Base-by-base conservation (phyloP, 2,113 vertebrate species). In the Sapajus apella region DNA sequence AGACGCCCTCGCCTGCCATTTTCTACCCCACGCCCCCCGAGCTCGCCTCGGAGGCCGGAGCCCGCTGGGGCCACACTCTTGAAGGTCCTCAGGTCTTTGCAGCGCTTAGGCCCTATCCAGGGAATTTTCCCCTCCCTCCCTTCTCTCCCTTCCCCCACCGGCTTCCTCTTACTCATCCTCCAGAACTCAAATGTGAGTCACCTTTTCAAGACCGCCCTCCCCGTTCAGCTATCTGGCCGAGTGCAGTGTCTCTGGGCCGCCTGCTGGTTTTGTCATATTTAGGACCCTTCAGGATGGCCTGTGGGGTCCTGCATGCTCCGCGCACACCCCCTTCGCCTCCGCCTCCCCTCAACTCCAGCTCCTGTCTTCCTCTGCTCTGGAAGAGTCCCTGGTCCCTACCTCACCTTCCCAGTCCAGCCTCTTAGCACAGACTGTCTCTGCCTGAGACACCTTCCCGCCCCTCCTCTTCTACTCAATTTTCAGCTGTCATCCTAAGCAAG, bases 161-260 rank as follows among this genome's bases (percentile, higher is more conserved):
- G 70, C 92, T 91, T 88, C 75, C 64, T 91, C 92, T 95, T 84
- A 75, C 90, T 90, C 90, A 79, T 68, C 89, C 90, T 90, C 68
- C 75, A 25, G 11, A 66, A 75, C 68, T 84, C 72, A 40, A 68
- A 61, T 8, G 43, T 95, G 96, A 95, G 84, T 97, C 94, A 90
- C 58, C 64, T 70, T 50, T 91, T 72, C 45, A 43, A 87, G 96
- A 84, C 79, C 7, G 86, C 88, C 85, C 70, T 82, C 64, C 37
- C 43, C 35, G 11, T 77, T 77, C 92, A 70, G 20, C 80, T 75
- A 0, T 35, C 21, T 25, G 32, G 66, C 55, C 50, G n/a, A 77
- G 56, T 23, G 27, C 89, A 43, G 73, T 16, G 80, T 35, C 73
- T 88, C 47, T 13, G 90, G 73, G 83, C 32, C 11, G 30, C 50